Percentiles rank a stretch among this genome's conserved stretches.
These are phyloP conservation scores for Austrolebias charrua DNA, from an alignment of 2,797 vertebrate species.

Conservation along the genomic window DNA sequence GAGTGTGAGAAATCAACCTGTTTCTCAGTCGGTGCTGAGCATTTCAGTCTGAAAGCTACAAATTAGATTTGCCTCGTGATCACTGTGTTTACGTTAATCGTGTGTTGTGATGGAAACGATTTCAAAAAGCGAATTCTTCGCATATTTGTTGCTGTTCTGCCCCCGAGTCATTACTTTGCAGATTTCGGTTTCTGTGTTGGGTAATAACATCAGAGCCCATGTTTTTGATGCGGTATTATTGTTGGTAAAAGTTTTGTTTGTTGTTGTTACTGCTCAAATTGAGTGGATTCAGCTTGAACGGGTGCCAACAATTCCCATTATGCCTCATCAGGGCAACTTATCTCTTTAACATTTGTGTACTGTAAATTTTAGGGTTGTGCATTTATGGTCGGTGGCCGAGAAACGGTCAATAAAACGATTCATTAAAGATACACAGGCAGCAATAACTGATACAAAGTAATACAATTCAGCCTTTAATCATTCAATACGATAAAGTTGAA, in stretches of 20 bases:
- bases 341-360: conserved; percentile 22
- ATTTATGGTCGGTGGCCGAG: too few species aligned
- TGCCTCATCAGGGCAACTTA: conserved; percentile 46
- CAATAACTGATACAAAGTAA: too few species aligned
- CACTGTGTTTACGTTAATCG: conserved; percentile 16
- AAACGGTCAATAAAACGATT: too few species aligned
- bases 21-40: conserved; percentile 25
- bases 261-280: conserved; percentile 21
- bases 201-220: conserved; percentile 12
- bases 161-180: conserved; percentile 1
- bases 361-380: not conserved
- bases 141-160: conserved; percentile 2
- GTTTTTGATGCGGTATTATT: conserved; percentile 27
- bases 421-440: too few species aligned
- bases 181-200: conserved; percentile 12
- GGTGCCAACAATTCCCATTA: conserved; percentile 25
- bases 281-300: conserved; percentile 10
- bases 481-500: too few species aligned
- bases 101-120: conserved; percentile 8
- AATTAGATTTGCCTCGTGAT: conserved; percentile 12
- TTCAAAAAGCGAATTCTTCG: conserved; percentile 21
- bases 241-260: conserved; percentile 2
- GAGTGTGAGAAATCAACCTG: conserved; percentile 30
- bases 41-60: conserved; percentile 1
- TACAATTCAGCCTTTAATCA: too few species aligned